These are phyloP conservation scores for Okamejei kenojei DNA, from an alignment of 2,797 vertebrate species.

Conservation along the genomic window DNA sequence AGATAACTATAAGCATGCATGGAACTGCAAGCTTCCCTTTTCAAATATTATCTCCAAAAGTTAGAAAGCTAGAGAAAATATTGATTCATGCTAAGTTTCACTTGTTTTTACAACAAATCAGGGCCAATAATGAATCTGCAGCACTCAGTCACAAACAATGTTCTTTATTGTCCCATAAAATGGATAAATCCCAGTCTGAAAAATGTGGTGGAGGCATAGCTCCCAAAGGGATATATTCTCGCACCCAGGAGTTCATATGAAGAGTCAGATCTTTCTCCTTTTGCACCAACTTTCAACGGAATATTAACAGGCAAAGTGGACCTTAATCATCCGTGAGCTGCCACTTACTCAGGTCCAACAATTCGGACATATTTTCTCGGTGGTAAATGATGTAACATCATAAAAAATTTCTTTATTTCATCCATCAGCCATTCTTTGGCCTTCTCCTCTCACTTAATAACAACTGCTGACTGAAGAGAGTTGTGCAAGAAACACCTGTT, in stretches of 20 bases:
- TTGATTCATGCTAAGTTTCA: neutral
- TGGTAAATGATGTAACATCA: neutral
- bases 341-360: neutral
- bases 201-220: neutral
- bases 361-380: neutral
- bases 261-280: neutral
- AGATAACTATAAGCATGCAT: neutral
- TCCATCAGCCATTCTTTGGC: neutral
- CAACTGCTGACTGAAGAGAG: neutral
- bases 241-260: neutral
- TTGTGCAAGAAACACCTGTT: neutral
- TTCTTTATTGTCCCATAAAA: neutral
- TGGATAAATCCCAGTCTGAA: neutral
- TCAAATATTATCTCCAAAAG: neutral
- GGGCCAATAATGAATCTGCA: neutral
- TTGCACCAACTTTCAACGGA: neutral
- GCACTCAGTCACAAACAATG: neutral
- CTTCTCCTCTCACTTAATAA: neutral
- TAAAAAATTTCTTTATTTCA: neutral
- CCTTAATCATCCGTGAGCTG: neutral
- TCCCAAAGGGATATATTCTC: neutral
- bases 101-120: neutral
- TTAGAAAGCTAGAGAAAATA: neutral
- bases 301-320: neutral
- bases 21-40: neutral